These are phyloP conservation scores for Ptychobarbus kaznakovi DNA, from an alignment of 2,797 vertebrate species.

Conservation along the genomic window DNA sequence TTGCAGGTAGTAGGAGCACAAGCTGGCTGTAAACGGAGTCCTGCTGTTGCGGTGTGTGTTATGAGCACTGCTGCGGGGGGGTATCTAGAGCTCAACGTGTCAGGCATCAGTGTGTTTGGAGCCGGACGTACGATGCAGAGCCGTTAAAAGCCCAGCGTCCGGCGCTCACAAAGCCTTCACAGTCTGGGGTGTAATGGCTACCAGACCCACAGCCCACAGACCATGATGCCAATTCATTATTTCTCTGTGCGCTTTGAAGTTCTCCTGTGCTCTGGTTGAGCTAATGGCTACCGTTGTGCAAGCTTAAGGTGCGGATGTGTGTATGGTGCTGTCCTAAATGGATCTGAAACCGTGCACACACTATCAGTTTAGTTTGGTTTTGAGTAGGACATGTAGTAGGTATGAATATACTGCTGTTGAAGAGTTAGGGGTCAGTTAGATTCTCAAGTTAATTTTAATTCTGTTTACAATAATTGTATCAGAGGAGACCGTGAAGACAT, in stretches of 20 bases:
- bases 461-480: neutral
- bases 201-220: constrained; percentile 48
- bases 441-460: neutral
- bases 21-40: constrained; percentile 31
- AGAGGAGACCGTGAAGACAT: neutral
- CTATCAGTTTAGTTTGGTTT: neutral
- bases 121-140: too few relatives aligned
- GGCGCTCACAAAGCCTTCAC: constrained; percentile 34
- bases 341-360: neutral
- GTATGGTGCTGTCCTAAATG: neutral
- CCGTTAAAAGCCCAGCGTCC: constrained; percentile 36
- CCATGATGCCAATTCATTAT: constrained; percentile 22
- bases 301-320: neutral
- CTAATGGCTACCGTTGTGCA: neutral
- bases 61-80: constrained; percentile 19
- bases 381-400: neutral
- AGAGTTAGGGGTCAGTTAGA: too few relatives aligned
- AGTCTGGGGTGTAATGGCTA: constrained; percentile 50
- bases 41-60: constrained; percentile 45
- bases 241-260: constrained; percentile 40
- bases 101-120: constrained; percentile 33
- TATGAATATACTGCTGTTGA: neutral
- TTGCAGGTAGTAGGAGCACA: constrained; percentile 7
- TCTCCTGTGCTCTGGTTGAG: constrained; percentile 34
- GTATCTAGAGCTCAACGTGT: constrained; percentile 33